phyloP scores from a whole-genome alignment of 2,888 invertebrate species.

The Limulus polyphemus region DNA sequence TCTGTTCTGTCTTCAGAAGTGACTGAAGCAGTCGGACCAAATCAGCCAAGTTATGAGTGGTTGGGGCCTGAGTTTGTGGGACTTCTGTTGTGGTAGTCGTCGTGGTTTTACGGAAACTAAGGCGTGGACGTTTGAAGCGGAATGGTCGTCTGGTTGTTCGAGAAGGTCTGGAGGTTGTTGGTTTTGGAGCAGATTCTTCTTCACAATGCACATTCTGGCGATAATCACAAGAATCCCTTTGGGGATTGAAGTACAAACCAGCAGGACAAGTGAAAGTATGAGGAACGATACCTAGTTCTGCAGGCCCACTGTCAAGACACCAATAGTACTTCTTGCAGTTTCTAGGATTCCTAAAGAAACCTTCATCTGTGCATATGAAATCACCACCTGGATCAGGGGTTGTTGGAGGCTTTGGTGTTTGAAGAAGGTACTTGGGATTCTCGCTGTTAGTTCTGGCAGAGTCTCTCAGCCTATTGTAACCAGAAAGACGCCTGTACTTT shows the following conservation, averaged over 20 bases:
- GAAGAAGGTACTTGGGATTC: conserved; percentile 18
- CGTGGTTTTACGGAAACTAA: background rate
- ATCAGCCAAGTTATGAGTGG: conserved; percentile 22
- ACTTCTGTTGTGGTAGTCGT: background rate
- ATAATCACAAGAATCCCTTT: conserved; percentile 83
- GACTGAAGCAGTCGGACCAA: conserved; percentile 27
- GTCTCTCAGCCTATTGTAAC: background rate
- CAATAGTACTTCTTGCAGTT: conserved; percentile 92
- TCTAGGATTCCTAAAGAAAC: conserved; percentile 78
- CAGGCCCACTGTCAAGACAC: conserved; percentile 65
- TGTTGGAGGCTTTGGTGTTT: conserved; percentile 68
- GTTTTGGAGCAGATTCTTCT: conserved; percentile 11
- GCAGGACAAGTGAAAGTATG: conserved; percentile 88
- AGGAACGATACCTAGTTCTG: conserved; percentile 75
- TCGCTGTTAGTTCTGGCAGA: conserved; percentile 4
- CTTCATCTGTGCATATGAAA: conserved; percentile 84
- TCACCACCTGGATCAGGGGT: conserved; percentile 66
- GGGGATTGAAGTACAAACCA: conserved; percentile 78
- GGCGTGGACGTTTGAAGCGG: background rate
- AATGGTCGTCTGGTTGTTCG: conserved; percentile 10
- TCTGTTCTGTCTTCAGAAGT: conserved; percentile 30
- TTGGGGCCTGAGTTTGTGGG: background rate
- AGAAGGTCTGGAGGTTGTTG: conserved; percentile 12
- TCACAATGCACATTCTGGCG: conserved; percentile 59
- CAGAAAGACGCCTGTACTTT: background rate